Evolutionary conservation across 2,113 vertebrate species (phyloP).

Genomic region (Electrona antarctica): DNA sequence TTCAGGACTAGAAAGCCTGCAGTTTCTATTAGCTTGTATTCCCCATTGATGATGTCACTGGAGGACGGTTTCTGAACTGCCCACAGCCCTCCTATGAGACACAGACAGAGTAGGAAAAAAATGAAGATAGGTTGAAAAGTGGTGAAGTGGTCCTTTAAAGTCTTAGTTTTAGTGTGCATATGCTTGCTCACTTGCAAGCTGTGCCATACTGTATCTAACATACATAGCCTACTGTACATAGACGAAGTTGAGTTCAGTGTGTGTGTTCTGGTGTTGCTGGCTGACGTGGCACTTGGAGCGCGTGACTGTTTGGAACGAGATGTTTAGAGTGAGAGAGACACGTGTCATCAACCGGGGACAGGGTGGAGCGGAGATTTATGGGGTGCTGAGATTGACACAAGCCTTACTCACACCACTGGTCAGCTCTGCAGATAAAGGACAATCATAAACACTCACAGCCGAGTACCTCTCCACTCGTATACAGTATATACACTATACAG

Average conservation of each 20-base stretch:
- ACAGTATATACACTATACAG: too few relatives aligned
- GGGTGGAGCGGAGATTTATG: constrained; percentile 50
- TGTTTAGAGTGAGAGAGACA: constrained; percentile 28
- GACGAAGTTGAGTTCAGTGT: constrained; percentile 7
- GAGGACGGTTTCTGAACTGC: too few relatives aligned
- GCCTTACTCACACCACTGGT: constrained; percentile 28
- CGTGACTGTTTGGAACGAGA: constrained; percentile 34
- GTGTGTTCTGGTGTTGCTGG: constrained; percentile 34
- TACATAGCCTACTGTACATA: constrained; percentile 8
- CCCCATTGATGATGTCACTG: too few relatives aligned
- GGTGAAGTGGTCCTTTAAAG: too few relatives aligned
- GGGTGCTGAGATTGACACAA: constrained; percentile 43
- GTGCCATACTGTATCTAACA: too few relatives aligned
- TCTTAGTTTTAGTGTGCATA: not conserved
- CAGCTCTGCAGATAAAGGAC: constrained; percentile 32
- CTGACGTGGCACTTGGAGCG: constrained; percentile 38
- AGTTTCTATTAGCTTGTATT: too few relatives aligned
- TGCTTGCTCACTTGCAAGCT: not conserved
- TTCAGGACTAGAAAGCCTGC: too few relatives aligned
- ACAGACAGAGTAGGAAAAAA: too few relatives aligned
- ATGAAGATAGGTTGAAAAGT: too few relatives aligned
- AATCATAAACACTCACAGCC: constrained; percentile 41
- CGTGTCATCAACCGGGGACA: constrained; percentile 51
- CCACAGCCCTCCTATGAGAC: too few relatives aligned
- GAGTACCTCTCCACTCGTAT: not conserved